These are phyloP conservation scores for Momotus momota DNA, from an alignment of 2,797 vertebrate genomes.

Conservation along the genomic window DNA sequence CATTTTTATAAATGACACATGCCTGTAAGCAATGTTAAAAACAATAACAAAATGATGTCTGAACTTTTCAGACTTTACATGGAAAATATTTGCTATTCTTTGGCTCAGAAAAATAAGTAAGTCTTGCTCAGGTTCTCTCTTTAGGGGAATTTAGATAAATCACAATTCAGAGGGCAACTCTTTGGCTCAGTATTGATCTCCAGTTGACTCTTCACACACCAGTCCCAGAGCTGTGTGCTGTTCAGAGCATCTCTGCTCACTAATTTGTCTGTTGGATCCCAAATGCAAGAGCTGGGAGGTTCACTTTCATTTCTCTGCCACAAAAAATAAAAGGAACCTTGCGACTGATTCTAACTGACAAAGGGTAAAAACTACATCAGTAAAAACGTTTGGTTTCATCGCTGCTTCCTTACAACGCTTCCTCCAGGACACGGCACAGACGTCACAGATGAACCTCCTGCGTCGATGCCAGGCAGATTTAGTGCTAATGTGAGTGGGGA, in stretches of 20 bases:
- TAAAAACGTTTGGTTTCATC: background rate
- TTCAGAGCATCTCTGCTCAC: background rate
- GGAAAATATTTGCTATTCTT: conserved; percentile 15
- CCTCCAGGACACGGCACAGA: background rate
- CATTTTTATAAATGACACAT: background rate
- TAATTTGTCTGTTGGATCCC: background rate
- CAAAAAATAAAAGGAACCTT: background rate
- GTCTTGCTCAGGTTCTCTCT: background rate
- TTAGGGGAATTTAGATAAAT: background rate
- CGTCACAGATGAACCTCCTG: fast-evolving
- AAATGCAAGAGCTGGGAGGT: background rate
- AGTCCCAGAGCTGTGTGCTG: background rate
- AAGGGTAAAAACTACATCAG: background rate
- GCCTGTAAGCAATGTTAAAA: background rate
- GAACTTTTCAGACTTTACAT: background rate
- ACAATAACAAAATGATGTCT: background rate
- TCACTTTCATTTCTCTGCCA: background rate
- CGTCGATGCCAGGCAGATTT: background rate
- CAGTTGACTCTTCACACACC: background rate
- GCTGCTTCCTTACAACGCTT: background rate
- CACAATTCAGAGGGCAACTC: background rate
- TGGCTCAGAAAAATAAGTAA: background rate
- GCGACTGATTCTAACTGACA: background rate
- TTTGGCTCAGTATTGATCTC: background rate
- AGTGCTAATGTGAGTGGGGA: background rate